Evolutionary conservation across 1,140 invertebrate species (phyloP), one percentile per base, ranked within the genome.

Genomic region (Platorchestia sp.): DNA sequence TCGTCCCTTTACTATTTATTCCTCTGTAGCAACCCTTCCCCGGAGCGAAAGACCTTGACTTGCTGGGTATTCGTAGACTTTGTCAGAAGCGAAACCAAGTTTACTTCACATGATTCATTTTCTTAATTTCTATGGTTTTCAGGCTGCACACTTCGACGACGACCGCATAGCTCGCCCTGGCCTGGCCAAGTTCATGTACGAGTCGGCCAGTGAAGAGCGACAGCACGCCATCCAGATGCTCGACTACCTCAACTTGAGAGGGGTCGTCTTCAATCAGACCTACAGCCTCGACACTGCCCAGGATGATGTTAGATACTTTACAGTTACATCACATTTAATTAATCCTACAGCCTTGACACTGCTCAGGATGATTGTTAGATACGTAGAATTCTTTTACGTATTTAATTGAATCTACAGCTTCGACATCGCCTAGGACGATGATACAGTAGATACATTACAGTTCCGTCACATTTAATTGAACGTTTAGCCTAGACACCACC

Each of bases 161-260:
- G 98, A 99, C 97, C 97, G 97, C 95, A 97, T 98, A 19, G 99
- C 99, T 97, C 97, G 99, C 91, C 98, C 98, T 41, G 99, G 99
- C 41, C 99, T 99, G 97, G 98, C 98, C 16, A 99, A 99, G 96
- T 97, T 99, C 96, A 99, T 99, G 97, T 98, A 99, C 97, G 98
- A 99, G 86, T 98, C 98, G 86, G 98, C 99, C 0, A 98, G 97
- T 47, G 99, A 99, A 97, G 99, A 99, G 97, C 98, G 99, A 45
- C 97, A 98, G 96, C 99, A 99, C 97, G 99, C 99, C 0, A 98
- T 99, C 96, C 99, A 99, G 97, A 97, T 99, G 51, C 98, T 99
- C 90, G 98, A 99, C 95, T 99, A 99, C 97, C 97, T 99, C 95
- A 98, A 99, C 95, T 99, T 98, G 98, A 98, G 99, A 97, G 99